These are phyloP conservation scores for Charina bottae DNA, from an alignment of 2,113 vertebrate genomes.

Conservation along the genomic window DNA sequence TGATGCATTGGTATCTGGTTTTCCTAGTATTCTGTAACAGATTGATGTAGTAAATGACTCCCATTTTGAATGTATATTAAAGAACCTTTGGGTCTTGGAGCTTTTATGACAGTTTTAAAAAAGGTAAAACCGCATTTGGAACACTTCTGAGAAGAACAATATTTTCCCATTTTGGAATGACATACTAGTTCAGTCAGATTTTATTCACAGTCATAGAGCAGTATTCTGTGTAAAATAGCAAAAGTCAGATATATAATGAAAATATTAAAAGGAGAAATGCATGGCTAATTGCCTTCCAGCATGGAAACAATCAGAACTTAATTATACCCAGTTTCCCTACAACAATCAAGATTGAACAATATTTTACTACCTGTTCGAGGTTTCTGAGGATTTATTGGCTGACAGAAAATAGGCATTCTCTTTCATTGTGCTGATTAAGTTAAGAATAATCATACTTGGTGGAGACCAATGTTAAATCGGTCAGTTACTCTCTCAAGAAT, in stretches of 20 bases:
- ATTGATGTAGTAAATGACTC: not conserved
- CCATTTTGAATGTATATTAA: not conserved
- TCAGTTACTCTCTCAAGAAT: constrained; percentile 16
- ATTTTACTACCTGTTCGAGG: not conserved
- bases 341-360: not conserved
- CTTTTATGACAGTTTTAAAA: not conserved
- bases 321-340: not conserved
- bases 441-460: not conserved
- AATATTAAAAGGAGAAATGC: not conserved
- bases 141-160: not conserved
- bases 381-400: not conserved
- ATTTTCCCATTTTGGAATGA: not conserved
- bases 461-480: not conserved
- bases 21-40: not conserved
- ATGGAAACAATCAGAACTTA: not conserved
- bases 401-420: not conserved
- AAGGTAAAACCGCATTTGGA: not conserved
- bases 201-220: not conserved
- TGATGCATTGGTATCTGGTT: rapidly evolving
- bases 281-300: not conserved
- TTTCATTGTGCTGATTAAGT: not conserved
- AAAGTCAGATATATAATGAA: not conserved
- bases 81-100: rapidly evolving
- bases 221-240: not conserved
- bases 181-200: not conserved